Base-by-base conservation (phyloP, 2,888 invertebrate genomes). In the Mesorhabditis belari region DNA sequence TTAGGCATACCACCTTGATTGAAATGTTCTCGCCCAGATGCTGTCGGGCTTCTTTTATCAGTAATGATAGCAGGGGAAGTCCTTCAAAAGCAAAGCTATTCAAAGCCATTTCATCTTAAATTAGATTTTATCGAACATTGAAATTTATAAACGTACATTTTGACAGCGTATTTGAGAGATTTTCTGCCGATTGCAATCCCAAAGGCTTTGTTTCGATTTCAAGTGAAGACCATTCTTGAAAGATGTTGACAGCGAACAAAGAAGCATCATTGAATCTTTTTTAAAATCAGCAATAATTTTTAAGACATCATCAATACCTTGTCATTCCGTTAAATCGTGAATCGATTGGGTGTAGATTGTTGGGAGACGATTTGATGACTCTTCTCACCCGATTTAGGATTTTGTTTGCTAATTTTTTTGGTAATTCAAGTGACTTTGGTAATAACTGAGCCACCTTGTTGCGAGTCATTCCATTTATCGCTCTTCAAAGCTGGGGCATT, bases 91-190 rank as follows among this genome's bases (percentile, higher is more conserved):
- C 52, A 5, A 61, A 60, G 25, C 62, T 61, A 49, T 60, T 61
- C 0, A 64, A 65, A 2, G 65, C 61, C 25, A 71, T 58, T 60
- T 71, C 69, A 54, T 70, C 70, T 70, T 59, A 5, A 64, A 65
- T 44, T 12, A 6, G 12, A 35, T n/a, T 17, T 35, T 35, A 35
- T 17, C 44, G 12, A 35, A n/a, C 12, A 55, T 27, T 23, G 12
- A 24, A 49, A 1, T 27, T n/a, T 3, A 21, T 24, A 19, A 55
- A 49, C 59, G 54, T 44, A 68, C 66, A 70, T 57, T 70, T 70
- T 0, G 68, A 64, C 54, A 65, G 25, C 5, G 66, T 68, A 17
- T 54, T 60, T 49, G 67, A 62, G 29, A 70, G 50, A 54, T 65
- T 27, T 29, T 70, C 70, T 0, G 70, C 70, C 21, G 66, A 68